Evolutionary conservation across 1,140 invertebrate genomes (phyloP).

Genomic region (Aphelinus atriplicis): DNA sequence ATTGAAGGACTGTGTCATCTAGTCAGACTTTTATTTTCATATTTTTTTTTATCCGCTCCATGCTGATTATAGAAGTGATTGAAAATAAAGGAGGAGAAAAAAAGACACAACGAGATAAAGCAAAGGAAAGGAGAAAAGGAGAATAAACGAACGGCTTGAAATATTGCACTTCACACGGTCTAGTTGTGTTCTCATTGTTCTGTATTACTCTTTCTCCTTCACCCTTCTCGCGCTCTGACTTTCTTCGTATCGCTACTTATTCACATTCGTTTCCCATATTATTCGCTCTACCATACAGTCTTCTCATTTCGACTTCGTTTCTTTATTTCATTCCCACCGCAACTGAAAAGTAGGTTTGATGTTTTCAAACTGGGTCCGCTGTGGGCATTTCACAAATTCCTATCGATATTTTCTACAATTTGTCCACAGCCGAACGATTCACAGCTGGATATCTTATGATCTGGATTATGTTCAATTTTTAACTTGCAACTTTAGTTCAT

Average conservation of each 20-base stretch:
- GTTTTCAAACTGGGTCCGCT: no score
- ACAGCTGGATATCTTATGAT: no score
- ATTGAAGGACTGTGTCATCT: no score
- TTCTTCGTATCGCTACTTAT: constrained; percentile 21
- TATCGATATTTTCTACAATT: no score
- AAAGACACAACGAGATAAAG: not conserved
- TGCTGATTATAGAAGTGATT: not conserved
- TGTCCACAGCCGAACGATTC: no score
- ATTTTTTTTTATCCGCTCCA: constrained; percentile 1
- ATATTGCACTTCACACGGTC: constrained; percentile 51
- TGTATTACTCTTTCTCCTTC: constrained; percentile 19
- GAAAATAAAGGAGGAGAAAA: not conserved
- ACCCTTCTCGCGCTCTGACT: constrained; percentile 9
- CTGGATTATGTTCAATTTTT: no score
- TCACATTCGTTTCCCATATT: constrained; percentile 1
- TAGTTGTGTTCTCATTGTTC: constrained; percentile 50
- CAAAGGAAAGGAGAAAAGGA: not conserved
- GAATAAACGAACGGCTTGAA: constrained; percentile 28
- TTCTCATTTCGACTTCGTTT: not conserved
- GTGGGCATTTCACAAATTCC: no score
- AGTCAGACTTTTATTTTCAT: not conserved
- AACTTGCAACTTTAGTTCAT: no score
- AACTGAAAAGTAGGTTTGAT: no score
- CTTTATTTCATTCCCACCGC: not conserved
- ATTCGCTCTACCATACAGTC: not conserved